A percentile compares a stretch with the other conserved stretches of the same genome.
Evolutionary conservation across 1,140 invertebrate species (phyloP).

Genomic region (Papilio machaon): DNA sequence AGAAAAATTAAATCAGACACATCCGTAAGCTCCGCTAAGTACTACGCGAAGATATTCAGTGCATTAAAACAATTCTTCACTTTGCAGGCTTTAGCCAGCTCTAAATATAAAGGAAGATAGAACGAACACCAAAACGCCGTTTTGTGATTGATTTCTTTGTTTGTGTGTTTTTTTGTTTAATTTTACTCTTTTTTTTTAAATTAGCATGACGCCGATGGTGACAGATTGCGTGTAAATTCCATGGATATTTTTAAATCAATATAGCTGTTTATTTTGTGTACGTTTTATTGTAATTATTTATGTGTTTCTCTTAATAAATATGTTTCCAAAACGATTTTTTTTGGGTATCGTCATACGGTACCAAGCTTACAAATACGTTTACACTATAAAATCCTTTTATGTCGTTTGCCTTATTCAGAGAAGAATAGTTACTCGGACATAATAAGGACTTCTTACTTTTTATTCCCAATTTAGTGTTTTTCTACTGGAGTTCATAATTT

Average conservation of each 20-base stretch:
- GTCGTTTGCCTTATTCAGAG: no score
- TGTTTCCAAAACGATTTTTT: conserved; percentile 48
- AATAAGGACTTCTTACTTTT: no score
- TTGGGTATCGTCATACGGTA: neutral
- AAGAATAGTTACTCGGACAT: no score
- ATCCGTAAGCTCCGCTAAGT: conserved; percentile 71
- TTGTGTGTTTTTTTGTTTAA: conserved; percentile 33
- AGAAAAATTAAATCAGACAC: conserved; percentile 75
- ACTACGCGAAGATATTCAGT: conserved; percentile 75
- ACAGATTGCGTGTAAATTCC: conserved; percentile 54
- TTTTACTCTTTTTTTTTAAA: conserved; percentile 35
- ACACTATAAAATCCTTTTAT: no score
- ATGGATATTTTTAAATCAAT: conserved; percentile 57
- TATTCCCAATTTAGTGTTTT: no score
- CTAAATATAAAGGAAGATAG: conserved; percentile 77
- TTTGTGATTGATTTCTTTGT: conserved; percentile 32
- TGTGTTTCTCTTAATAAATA: conserved; percentile 71
- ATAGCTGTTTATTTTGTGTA: conserved; percentile 62
- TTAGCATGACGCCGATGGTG: conserved; percentile 46
- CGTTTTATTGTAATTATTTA: conserved; percentile 73
- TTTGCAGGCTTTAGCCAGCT: conserved; percentile 73
- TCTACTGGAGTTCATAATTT: no score
- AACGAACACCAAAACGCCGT: conserved; percentile 31
- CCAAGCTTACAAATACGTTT: neutral
- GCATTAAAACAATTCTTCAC: conserved; percentile 78